Base-by-base conservation (phyloP, 1,140 invertebrate species). In the Eufriesea mexicana region DNA sequence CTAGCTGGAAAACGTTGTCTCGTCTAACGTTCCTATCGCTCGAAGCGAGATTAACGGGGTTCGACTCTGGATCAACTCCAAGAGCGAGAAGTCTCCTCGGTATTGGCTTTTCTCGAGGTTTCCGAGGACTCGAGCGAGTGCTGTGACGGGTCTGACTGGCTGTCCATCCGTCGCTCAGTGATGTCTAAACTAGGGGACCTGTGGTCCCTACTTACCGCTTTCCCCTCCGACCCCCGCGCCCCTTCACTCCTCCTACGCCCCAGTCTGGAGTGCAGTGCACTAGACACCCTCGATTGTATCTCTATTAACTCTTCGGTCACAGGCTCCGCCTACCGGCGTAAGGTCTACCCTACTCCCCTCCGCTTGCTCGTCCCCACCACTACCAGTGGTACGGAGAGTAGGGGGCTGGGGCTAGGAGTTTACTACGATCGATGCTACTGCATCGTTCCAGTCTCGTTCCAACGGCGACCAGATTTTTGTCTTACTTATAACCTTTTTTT, bases 261-360 rank as follows among this genome's bases (percentile, higher is more conserved):
- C 80, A 87, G 88, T 86, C 89, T 79, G 51, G 90, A 92, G 91
- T 91, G 88, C 92, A 91, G 85, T 92, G 91, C 91, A 93, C 92
- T 92, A 93, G 93, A 93, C 94, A 93, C 91, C 91, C 92, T 93
- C 92, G 94, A 94, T 94, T 94, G 93, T 94, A 94, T 94, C 94
- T 94, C 93, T 94, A 94, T 94, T 94, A 94, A 94, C 91, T 89
- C 86, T 91, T 84, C 80, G 81, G 87, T 84, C 72, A 45, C 45
- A 91, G 59, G 84, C 88, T 90, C 93, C 93, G 92, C 93, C 93
- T 85, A 91, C 83, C 78, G 71, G 76, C 77, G 85, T 84, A 84
- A 84, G 74, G 71, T 83, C 70, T 70, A 78, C 83, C 84, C 68
- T 68, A 74, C 62, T 70, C 28, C 67, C 73, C 42, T 66, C 67